phyloP scores from a whole-genome alignment of 2,113 vertebrate species.

The Sakesphorus luctuosus region DNA sequence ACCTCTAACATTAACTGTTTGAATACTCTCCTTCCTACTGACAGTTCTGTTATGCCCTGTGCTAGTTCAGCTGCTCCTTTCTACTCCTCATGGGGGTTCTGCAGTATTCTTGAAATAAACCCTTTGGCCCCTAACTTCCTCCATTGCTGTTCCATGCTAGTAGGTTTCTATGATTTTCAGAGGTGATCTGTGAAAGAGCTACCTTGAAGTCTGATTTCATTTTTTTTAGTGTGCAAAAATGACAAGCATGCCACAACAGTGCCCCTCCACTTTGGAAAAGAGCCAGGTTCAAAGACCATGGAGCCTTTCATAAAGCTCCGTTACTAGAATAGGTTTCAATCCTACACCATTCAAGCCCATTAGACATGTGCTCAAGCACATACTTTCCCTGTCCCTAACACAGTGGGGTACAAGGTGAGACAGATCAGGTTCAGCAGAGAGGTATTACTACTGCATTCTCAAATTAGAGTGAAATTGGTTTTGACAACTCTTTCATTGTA shows the following conservation, averaged over 20 bases:
- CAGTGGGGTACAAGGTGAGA: background rate
- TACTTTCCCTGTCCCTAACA: constrained; percentile 10
- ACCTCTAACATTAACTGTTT: constrained; percentile 1
- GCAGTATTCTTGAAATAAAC: background rate
- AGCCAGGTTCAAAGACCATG: background rate
- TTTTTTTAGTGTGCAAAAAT: background rate
- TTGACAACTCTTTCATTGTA: background rate
- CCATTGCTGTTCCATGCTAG: background rate
- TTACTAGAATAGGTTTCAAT: constrained; percentile 33
- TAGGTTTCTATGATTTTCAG: background rate
- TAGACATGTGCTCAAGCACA: constrained; percentile 29
- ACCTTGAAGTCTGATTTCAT: background rate
- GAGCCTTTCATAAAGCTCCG: background rate
- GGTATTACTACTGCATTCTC: background rate
- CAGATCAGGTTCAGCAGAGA: constrained; percentile 23
- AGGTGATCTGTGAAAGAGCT: background rate
- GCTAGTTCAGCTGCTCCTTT: background rate
- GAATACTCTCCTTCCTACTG: background rate
- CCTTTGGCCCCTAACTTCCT: background rate
- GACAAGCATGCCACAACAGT: background rate
- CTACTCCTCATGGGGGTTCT: background rate
- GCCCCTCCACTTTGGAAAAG: background rate
- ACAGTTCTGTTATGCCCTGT: background rate
- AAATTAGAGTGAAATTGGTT: constrained; percentile 46
- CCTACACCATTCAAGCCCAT: background rate